Evolutionary conservation across 92 coral and sea anemone species (phyloP), one percentile per base, ranked within the genome.

Genomic region (Phenganax marumi): DNA sequence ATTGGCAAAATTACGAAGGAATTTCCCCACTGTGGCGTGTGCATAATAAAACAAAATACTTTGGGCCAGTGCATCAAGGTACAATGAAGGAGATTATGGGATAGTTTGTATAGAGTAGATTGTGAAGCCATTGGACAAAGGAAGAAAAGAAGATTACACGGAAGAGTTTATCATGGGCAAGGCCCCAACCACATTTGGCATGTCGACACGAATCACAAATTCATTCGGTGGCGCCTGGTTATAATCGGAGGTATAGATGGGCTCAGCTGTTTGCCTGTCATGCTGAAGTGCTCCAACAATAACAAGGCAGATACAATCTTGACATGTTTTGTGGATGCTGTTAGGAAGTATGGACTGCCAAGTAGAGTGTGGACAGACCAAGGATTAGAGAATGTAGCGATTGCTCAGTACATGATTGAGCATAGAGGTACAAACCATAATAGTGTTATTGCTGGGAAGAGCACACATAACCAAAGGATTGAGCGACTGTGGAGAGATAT

Each of bases 401-500:
- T 89, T 52, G 90, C 91, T 18, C 88, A 91, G 48, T 89, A 76
- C 78, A 89, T 91, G 97, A 87, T 91, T 60, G 62, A 74, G 23
- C 72, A 76, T 70, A 84, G 90, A 82, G 92, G 97, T 39, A 50
- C 85, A 9, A 76, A 87, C 73, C 82, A 89, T 70, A 90, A 92
- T 50, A 91, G 92, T 84, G 85, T 86, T 14, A 90, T 89, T 50
- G 88, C 90, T 64, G 92, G 92, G 73, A 89, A 87, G 79, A 91
- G 92, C 58, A 91, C 91, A 48, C 95, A 91, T 76, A 89, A 91
- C 73, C 94, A 91, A 55, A 71, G 90, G 53, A 89, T 84, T 60
- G 91, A 91, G 79, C 60, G 92, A 43, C 63, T 91, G 70, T 91
- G 96, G 92, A 33, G 90, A 18, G 95, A 91, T 81, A 88, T 91